phyloP scores from a whole-genome alignment of 92 coral and sea anemone genomes.

The Palythoa grandis region DNA sequence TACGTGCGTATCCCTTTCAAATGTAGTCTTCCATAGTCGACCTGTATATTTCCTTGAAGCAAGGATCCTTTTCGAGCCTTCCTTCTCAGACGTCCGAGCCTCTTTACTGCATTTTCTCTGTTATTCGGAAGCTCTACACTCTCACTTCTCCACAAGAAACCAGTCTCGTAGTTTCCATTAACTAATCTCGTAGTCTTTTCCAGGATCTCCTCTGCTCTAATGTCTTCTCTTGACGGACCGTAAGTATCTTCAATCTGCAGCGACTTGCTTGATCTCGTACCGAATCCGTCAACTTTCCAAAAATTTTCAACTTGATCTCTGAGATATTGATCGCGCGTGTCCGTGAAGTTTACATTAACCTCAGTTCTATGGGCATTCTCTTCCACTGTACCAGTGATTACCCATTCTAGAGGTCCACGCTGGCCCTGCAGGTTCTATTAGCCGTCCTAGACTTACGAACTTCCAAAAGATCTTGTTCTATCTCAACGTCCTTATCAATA shows the following conservation, averaged over 20 bases:
- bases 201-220: slow-evolving; percentile 14
- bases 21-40: slow-evolving; percentile 45
- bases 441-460: background rate
- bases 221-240: background rate
- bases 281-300: slow-evolving; percentile 64
- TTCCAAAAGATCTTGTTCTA: background rate
- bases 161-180: slow-evolving; percentile 61
- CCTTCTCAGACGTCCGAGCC: slow-evolving; percentile 40
- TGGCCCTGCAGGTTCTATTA: background rate
- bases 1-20: slow-evolving; percentile 36
- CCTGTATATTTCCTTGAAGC: slow-evolving; percentile 32
- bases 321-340: slow-evolving; percentile 38
- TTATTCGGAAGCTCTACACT: slow-evolving; percentile 30
- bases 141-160: slow-evolving; percentile 49
- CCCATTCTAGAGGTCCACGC: slow-evolving; percentile 49
- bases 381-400: slow-evolving; percentile 54
- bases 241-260: slow-evolving; percentile 21
- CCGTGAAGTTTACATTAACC: slow-evolving; percentile 44
- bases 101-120: slow-evolving; percentile 30
- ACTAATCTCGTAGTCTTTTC: slow-evolving; percentile 47
- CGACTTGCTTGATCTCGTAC: slow-evolving; percentile 41
- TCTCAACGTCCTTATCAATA: background rate
- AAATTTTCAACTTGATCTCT: slow-evolving; percentile 58
- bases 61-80: slow-evolving; percentile 11
- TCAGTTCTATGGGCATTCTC: slow-evolving; percentile 9